Conservation (phyloP, 1,140 invertebrate genomes). For the Acyrthosiphon pisum region DNA sequence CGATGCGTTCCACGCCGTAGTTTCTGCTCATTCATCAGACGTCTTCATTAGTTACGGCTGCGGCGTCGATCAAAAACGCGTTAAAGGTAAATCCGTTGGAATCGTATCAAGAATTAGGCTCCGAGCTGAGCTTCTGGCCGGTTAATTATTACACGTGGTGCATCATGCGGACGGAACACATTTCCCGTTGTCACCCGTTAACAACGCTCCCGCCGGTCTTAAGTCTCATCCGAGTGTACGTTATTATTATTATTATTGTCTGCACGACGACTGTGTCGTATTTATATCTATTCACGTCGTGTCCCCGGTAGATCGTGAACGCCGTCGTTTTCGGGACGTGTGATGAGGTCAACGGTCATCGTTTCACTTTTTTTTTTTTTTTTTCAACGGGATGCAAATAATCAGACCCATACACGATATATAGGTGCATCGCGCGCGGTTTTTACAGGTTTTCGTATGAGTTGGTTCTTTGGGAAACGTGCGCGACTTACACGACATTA, state of each 20-base stretch:
- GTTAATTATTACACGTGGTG: conserved; percentile 33
- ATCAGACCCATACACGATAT: not conserved
- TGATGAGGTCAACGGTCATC: not conserved
- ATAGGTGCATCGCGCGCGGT: no score
- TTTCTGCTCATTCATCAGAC: conserved; percentile 38
- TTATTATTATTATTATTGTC: not conserved
- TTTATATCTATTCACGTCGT: not conserved
- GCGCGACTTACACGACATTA: no score
- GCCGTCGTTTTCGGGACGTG: not conserved
- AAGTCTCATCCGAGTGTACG: not conserved
- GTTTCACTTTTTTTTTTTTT: not conserved
- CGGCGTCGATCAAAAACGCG: conserved; percentile 53
- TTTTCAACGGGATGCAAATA: not conserved
- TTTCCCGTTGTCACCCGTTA: conserved; percentile 20
- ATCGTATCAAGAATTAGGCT: conserved; percentile 46
- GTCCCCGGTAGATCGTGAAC: not conserved
- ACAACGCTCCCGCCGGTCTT: no score
- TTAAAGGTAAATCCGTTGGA: conserved; percentile 49
- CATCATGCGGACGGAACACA: not conserved
- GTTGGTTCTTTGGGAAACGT: no score
- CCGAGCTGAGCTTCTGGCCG: not conserved
- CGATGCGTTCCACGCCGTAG: not conserved
- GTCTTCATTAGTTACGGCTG: conserved; percentile 47
- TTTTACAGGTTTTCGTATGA: no score
- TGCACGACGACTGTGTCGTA: not conserved